phyloP scores from a whole-genome alignment of 2,888 invertebrate genomes.

The Tineola bisselliella region DNA sequence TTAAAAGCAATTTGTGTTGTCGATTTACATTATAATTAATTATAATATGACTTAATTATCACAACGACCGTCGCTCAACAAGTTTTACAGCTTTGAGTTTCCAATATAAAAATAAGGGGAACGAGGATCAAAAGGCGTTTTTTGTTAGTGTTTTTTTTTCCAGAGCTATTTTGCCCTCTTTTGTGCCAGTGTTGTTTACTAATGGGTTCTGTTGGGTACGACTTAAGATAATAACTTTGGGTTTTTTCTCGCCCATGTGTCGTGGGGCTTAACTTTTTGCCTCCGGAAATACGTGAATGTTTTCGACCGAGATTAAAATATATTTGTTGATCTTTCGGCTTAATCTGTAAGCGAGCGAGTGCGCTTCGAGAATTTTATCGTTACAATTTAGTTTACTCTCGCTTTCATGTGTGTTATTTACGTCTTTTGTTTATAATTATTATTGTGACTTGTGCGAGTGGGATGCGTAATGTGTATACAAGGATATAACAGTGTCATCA shows the following conservation, averaged over 20 bases:
- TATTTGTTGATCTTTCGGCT: conserved; percentile 60
- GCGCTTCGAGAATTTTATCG: background rate
- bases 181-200: conserved; percentile 67
- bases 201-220: conserved; percentile 67
- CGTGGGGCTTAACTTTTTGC: conserved; percentile 49
- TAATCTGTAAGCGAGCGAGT: conserved; percentile 41
- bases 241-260: conserved; percentile 63
- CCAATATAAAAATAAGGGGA: conserved; percentile 42
- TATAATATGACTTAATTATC: conserved; percentile 4
- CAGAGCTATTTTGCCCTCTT: conserved; percentile 62
- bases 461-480: background rate
- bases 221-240: conserved; percentile 64
- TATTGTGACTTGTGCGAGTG: background rate
- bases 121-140: conserved; percentile 60
- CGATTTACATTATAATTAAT: conserved; percentile 1
- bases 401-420: background rate
- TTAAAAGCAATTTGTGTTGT: background rate
- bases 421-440: background rate
- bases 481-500: background rate
- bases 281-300: conserved; percentile 61
- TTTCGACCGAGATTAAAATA: conserved; percentile 59
- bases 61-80: conserved; percentile 34
- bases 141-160: conserved; percentile 57
- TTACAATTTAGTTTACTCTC: background rate
- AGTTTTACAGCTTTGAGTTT: conserved; percentile 39